Conservation (phyloP, 1,140 invertebrate species). For the Drosophila kanapiae region DNA sequence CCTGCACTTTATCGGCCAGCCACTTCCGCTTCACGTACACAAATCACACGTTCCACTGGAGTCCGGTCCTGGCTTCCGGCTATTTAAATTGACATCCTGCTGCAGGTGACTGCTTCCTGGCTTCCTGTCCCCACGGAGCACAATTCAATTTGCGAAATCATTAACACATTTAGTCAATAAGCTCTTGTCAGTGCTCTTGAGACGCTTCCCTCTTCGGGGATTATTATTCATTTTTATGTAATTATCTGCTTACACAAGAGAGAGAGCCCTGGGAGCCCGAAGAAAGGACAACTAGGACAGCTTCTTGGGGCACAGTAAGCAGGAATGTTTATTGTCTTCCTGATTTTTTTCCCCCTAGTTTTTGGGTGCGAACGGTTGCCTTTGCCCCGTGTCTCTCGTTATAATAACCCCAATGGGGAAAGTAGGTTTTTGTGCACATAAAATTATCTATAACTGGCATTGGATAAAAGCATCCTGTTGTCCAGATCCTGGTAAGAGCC, state of each 20-base stretch:
- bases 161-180: conserved; percentile 82
- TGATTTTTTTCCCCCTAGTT: background rate
- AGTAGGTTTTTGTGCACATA: conserved; percentile 12
- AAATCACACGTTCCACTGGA: conserved; percentile 53
- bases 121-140: conserved; percentile 32
- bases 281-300: conserved; percentile 42
- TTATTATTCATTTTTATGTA: conserved; percentile 83
- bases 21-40: conserved; percentile 67
- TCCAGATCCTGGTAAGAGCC: conserved; percentile 48
- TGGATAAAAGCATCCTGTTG: conserved; percentile 70
- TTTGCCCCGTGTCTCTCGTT: conserved; percentile 1
- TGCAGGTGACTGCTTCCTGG: conserved; percentile 63
- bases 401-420: conserved; percentile 19
- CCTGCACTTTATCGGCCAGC: conserved; percentile 65
- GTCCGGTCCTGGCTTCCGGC: conserved; percentile 59
- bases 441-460: conserved; percentile 65
- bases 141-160: conserved; percentile 79
- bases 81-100: conserved; percentile 75
- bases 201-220: conserved; percentile 59
- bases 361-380: background rate
- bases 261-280: conserved; percentile 29
- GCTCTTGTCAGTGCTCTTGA: conserved; percentile 69
- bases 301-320: conserved; percentile 1
- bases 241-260: conserved; percentile 71
- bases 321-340: conserved; percentile 33